Evolutionary conservation across 2,888 invertebrate genomes (phyloP).

Genomic region (Zelleria hepariella): DNA sequence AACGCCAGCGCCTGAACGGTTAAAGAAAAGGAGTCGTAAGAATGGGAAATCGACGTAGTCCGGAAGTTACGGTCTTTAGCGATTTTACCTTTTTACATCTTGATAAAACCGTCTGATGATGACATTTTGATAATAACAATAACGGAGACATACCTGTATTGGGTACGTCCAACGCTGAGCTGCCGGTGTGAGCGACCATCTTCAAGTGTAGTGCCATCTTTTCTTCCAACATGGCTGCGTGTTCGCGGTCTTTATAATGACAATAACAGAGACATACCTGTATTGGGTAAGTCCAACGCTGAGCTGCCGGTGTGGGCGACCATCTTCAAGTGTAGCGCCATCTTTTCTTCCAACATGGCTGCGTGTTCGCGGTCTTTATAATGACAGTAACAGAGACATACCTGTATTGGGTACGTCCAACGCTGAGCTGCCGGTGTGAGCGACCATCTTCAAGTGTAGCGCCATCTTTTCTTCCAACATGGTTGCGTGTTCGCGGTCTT

Average conservation of each 20-base stretch:
- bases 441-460: slow-evolving; percentile 82
- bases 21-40: too few relatives aligned
- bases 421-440: slow-evolving; percentile 69
- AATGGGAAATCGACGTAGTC: too few relatives aligned
- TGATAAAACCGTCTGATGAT: too few relatives aligned
- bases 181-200: slow-evolving; percentile 77
- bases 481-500: slow-evolving; percentile 90
- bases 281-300: slow-evolving; percentile 42
- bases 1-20: too few relatives aligned
- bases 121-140: slow-evolving; percentile 67
- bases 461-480: slow-evolving; percentile 91
- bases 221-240: slow-evolving; percentile 89
- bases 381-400: slow-evolving; percentile 16
- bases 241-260: slow-evolving; percentile 80
- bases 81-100: too few relatives aligned
- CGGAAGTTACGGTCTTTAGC: too few relatives aligned
- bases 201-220: slow-evolving; percentile 89
- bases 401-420: slow-evolving; percentile 49
- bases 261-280: slow-evolving; percentile 28
- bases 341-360: slow-evolving; percentile 89
- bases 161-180: slow-evolving; percentile 44
- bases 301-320: slow-evolving; percentile 75
- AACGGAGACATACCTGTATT: slow-evolving; percentile 34
- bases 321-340: slow-evolving; percentile 84
- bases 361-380: slow-evolving; percentile 89